Evolutionary conservation across 2,113 vertebrate genomes (phyloP).

Genomic region (Semnornis frantzii): DNA sequence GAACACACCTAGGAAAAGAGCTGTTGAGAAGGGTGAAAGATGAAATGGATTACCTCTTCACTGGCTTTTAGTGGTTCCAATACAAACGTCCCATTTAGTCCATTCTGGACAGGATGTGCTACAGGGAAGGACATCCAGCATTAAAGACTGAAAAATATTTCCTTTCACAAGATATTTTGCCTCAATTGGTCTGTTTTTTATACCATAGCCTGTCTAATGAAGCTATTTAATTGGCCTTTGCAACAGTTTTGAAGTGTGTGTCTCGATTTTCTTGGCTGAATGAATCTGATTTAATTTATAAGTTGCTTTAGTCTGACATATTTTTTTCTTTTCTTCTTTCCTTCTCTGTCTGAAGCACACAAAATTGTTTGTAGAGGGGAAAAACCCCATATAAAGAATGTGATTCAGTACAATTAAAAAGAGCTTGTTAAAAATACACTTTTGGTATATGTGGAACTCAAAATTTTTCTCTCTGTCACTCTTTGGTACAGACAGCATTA

Average conservation of each 20-base stretch:
- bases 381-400: constrained; percentile 11
- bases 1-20: not conserved
- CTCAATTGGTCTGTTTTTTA: not conserved
- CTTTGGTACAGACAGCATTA: constrained; percentile 11
- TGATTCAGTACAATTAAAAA: constrained; percentile 28
- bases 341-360: constrained; percentile 9
- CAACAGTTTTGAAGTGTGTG: constrained; percentile 46
- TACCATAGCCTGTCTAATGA: not conserved
- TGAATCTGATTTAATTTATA: constrained; percentile 51
- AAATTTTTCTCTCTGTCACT: not conserved
- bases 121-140: not conserved
- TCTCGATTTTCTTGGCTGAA: constrained; percentile 57
- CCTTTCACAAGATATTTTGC: constrained; percentile 34
- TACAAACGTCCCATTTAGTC: not conserved
- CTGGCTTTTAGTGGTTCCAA: not conserved
- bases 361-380: not conserved
- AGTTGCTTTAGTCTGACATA: constrained; percentile 39
- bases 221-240: constrained; percentile 10
- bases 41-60: not conserved
- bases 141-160: not conserved
- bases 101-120: not conserved
- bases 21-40: not conserved
- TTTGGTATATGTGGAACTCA: constrained; percentile 1
- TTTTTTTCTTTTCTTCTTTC: constrained; percentile 24
- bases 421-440: constrained; percentile 43